Conservation (phyloP, 2,113 vertebrate species). For the Lucifuga dentata region DNA sequence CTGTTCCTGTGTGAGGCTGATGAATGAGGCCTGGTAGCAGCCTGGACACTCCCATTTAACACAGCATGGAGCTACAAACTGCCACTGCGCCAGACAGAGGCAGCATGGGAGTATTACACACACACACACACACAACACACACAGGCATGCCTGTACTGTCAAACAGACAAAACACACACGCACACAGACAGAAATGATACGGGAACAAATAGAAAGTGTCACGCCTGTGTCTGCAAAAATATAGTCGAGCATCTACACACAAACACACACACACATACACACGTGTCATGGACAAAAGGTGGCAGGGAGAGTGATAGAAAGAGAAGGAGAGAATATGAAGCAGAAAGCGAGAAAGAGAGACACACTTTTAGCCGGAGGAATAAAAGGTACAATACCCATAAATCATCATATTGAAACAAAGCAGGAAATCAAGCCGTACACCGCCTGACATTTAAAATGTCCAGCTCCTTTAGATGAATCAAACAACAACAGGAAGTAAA, state of each 20-base stretch:
- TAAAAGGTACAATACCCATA: neutral
- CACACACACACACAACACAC: conserved; percentile 19
- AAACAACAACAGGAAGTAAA: conserved; percentile 1
- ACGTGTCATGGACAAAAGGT: conserved; percentile 25
- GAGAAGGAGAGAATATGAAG: conserved; percentile 2
- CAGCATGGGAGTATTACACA: conserved; percentile 38
- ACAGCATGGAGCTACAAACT: conserved; percentile 60
- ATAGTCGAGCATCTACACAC: neutral
- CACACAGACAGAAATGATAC: neutral
- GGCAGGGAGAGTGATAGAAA: neutral
- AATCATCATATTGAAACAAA: conserved; percentile 25
- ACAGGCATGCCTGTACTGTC: neutral
- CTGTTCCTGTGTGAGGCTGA: conserved; percentile 68
- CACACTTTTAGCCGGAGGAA: neutral
- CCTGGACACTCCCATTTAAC: conserved; percentile 78
- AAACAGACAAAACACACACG: conserved; percentile 14
- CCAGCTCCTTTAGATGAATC: conserved; percentile 1
- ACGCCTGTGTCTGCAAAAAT: neutral
- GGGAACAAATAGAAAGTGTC: neutral
- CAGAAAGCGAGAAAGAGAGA: neutral
- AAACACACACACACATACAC: conserved; percentile 7
- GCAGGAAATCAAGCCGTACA: conserved; percentile 26
- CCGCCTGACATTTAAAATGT: conserved; percentile 42
- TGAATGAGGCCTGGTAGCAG: conserved; percentile 68
- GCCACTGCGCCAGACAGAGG: conserved; percentile 56